These are phyloP conservation scores for Diuraphis noxia DNA, from an alignment of 1,140 invertebrate species.

Conservation along the genomic window DNA sequence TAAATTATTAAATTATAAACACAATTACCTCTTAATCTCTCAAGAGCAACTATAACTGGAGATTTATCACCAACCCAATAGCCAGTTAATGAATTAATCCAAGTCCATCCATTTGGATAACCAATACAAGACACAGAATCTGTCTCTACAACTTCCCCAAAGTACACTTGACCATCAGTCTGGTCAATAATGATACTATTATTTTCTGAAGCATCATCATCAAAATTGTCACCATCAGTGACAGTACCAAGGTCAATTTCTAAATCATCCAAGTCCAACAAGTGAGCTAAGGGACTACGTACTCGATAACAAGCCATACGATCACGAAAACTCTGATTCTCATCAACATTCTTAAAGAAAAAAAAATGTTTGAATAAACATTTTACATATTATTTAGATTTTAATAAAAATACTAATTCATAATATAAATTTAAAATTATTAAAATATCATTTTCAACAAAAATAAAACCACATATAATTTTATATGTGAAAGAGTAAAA, in stretches of 20 bases:
- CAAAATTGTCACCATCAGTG: slow-evolving; percentile 43
- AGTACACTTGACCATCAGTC: background rate
- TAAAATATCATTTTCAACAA: no score
- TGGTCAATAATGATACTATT: slow-evolving; percentile 49
- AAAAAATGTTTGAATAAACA: background rate
- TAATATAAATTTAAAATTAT: slow-evolving; percentile 45
- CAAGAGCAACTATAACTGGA: slow-evolving; percentile 69
- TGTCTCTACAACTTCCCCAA: slow-evolving; percentile 42
- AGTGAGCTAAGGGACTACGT: slow-evolving; percentile 19
- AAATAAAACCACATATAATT: no score
- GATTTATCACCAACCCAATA: slow-evolving; percentile 63
- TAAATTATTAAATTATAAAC: slow-evolving; percentile 49
- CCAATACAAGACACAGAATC: slow-evolving; percentile 50
- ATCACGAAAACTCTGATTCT: slow-evolving; percentile 45
- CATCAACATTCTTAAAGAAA: slow-evolving; percentile 47
- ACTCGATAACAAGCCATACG: slow-evolving; percentile 38
- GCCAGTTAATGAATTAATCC: slow-evolving; percentile 76
- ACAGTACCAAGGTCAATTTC: slow-evolving; percentile 47
- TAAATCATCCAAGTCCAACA: slow-evolving; percentile 54
- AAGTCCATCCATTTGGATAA: slow-evolving; percentile 71
- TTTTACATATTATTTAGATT: background rate
- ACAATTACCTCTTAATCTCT: slow-evolving; percentile 80
- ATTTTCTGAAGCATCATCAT: slow-evolving; percentile 27
- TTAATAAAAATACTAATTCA: slow-evolving; percentile 3
- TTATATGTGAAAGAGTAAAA: no score